Base-by-base conservation (phyloP, 2,888 invertebrate species). In the Mantis religiosa region DNA sequence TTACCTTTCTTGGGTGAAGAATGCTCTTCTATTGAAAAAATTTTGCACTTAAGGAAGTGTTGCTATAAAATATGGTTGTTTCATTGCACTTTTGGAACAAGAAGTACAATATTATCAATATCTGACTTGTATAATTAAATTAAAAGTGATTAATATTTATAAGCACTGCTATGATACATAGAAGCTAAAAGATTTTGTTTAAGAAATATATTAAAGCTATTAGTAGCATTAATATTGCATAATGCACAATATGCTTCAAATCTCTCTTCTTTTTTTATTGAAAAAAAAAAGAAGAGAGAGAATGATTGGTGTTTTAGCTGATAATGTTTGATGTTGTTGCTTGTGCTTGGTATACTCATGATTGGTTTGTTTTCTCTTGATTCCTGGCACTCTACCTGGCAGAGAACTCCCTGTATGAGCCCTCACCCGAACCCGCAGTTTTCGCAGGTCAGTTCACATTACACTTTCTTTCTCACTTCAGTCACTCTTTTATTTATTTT, bases 391-490 rank as follows among this genome's bases (percentile, higher is more conserved):
- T 88, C 84, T 87, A 87, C 87, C 87, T 89, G 81, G 90, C 91
- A 91, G 91, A 91, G 90, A 90, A 90, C 90, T 90, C 90, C 90
- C 88, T 90, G 90, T 90, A 88, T 90, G 90, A 90, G 90, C 90
- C 90, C 89, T 91, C 91, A 90, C 91, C 91, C 87, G 91, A 90
- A 89, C 90, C 91, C 89, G 91, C 89, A 89, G 90, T 90, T 89
- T 90, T 90, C 89, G 90, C 90, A 91, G 91, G 91, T 91, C 90
- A 91, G 91, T 91, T 87, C 89, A 89, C 83, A 87, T 84, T 82
- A 83, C 88, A 89, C 89, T 89, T 81, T 84, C 47, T 89, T 82
- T 71, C 54, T 71, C 54, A 71, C 54, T 71, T 71, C 54, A 54
- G 14, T 88, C 47, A 83, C 47, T 88, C 25, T 28, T 84, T 83